A percentile compares a stretch with the other conserved stretches of the same genome.
phyloP scores from a whole-genome alignment of 2,113 vertebrate species.

The Helogale parvula region DNA sequence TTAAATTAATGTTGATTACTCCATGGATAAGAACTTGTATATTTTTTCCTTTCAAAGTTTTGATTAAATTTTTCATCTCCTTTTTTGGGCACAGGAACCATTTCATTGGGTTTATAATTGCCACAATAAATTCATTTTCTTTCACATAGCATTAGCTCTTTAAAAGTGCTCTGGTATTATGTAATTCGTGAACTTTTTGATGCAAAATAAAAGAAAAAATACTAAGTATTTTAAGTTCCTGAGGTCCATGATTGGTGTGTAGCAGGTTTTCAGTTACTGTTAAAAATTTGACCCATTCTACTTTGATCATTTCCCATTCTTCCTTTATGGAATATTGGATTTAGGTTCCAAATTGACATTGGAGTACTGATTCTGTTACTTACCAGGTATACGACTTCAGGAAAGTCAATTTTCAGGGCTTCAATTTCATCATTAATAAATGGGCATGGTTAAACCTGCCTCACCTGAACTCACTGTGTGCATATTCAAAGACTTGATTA shows the following conservation, averaged over 20 bases:
- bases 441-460: background rate
- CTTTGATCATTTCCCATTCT: background rate
- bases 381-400: background rate
- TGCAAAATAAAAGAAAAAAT: background rate
- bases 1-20: conserved; percentile 4
- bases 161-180: background rate
- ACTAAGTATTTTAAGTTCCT: background rate
- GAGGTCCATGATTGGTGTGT: background rate
- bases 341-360: background rate
- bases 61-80: background rate
- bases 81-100: background rate
- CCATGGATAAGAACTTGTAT: background rate
- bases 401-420: background rate
- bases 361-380: background rate
- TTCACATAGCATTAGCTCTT: background rate
- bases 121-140: background rate
- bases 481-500: background rate
- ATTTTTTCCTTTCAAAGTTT: background rate
- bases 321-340: background rate
- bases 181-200: background rate
- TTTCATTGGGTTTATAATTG: background rate
- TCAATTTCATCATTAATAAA: background rate
- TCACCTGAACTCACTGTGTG: background rate
- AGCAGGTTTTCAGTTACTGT: too few species aligned
- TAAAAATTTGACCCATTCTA: background rate